These are phyloP conservation scores for Macquaria australasica DNA, from an alignment of 2,113 vertebrate genomes.

Conservation along the genomic window DNA sequence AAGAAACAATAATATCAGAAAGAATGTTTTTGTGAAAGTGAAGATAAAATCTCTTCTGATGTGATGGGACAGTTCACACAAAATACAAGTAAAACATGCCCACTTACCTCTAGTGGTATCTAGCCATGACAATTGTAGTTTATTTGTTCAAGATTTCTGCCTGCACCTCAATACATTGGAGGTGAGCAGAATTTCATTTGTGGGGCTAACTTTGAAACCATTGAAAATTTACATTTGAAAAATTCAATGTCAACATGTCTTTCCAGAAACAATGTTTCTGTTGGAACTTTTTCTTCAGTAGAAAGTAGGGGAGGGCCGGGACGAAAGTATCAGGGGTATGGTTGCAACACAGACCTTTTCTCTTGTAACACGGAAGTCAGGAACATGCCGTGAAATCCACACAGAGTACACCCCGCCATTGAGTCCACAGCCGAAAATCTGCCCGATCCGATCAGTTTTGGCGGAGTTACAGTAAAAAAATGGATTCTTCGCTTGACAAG, in stretches of 20 bases:
- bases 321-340: no score
- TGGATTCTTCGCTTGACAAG: no score
- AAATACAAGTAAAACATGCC: neutral
- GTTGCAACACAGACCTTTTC: no score
- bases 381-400: no score
- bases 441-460: no score
- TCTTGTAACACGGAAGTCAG: no score
- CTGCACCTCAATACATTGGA: no score
- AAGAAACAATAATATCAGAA: neutral
- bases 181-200: neutral
- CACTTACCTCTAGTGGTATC: neutral
- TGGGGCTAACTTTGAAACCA: neutral
- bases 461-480: no score
- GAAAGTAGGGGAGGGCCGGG: neutral
- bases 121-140: neutral
- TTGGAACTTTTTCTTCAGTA: neutral
- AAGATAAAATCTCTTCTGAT: neutral
- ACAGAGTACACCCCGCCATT: no score
- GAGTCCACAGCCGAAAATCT: no score
- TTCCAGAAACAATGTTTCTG: neutral
- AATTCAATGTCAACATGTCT: neutral
- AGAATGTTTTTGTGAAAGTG: neutral
- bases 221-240: no score
- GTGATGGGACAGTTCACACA: neutral
- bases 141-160: neutral